Evolutionary conservation across 2,888 invertebrate genomes (phyloP).

Genomic region (Chymomyza fuscimana): DNA sequence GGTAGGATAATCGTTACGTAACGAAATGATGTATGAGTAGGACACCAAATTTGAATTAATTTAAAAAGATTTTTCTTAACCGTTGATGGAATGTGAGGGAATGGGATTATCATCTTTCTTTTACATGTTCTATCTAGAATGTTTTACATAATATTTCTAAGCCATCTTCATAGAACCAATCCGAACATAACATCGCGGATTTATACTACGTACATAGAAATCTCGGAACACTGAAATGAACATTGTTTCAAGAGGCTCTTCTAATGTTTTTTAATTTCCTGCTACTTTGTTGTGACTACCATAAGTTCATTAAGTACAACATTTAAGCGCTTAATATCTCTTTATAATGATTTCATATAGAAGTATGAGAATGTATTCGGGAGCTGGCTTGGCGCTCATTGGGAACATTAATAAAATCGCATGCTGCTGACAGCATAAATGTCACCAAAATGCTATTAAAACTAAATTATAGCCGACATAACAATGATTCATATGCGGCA

Average conservation of each 20-base stretch:
- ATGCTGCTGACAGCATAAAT: slow-evolving; percentile 73
- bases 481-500: slow-evolving; percentile 65
- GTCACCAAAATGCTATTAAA: slow-evolving; percentile 72
- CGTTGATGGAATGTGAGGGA: no score
- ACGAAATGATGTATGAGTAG: no score
- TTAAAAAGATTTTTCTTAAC: no score
- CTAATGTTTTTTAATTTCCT: background rate
- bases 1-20: no score
- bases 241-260: background rate
- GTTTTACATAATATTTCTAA: no score
- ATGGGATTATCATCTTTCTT: no score
- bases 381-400: slow-evolving; percentile 40
- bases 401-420: slow-evolving; percentile 69
- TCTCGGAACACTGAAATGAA: no score
- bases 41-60: no score
- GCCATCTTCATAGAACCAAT: no score
- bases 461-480: slow-evolving; percentile 71
- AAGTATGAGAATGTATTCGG: slow-evolving; percentile 14
- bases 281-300: background rate
- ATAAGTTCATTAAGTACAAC: slow-evolving; percentile 42
- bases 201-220: no score
- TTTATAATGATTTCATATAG: slow-evolving; percentile 65
- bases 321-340: slow-evolving; percentile 58
- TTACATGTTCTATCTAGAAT: no score
- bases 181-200: no score